phyloP scores from a whole-genome alignment of 2,888 invertebrate species.

The Acanthosoma haemorrhoidale region DNA sequence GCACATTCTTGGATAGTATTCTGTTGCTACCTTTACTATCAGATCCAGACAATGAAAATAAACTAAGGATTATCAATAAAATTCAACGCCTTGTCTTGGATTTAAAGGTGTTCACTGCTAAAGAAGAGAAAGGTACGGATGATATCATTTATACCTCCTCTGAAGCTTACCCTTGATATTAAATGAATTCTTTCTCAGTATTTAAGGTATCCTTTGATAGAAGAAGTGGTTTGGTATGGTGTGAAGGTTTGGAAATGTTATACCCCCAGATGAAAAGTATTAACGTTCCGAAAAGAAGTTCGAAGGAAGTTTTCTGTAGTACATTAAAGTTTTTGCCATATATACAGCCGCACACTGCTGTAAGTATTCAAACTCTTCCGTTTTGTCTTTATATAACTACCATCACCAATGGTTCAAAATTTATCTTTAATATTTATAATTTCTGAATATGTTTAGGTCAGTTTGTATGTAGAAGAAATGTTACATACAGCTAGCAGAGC shows the following conservation, averaged over 20 bases:
- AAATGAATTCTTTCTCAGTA: background rate
- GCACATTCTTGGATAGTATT: conserved; percentile 19
- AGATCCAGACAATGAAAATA: background rate
- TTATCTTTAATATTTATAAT: no score
- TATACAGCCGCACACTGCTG: background rate
- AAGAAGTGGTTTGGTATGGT: background rate
- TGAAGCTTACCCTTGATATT: background rate
- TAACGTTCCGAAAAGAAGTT: background rate
- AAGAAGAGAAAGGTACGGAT: background rate
- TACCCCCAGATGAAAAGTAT: background rate
- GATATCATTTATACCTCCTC: background rate
- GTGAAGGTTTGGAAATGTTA: conserved; percentile 4
- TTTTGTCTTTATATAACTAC: no score
- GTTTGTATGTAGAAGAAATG: no score
- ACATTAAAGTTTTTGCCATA: background rate
- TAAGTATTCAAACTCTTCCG: background rate
- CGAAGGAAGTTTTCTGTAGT: background rate
- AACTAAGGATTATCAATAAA: background rate
- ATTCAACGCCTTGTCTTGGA: background rate
- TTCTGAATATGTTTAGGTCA: no score
- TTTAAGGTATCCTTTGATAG: conserved; percentile 21
- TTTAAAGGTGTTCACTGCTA: background rate
- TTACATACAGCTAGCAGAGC: no score
- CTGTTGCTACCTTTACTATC: background rate
- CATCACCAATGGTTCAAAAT: no score